phyloP scores from a whole-genome alignment of 2,797 vertebrate species.

The Sarcophilus harrisii region DNA sequence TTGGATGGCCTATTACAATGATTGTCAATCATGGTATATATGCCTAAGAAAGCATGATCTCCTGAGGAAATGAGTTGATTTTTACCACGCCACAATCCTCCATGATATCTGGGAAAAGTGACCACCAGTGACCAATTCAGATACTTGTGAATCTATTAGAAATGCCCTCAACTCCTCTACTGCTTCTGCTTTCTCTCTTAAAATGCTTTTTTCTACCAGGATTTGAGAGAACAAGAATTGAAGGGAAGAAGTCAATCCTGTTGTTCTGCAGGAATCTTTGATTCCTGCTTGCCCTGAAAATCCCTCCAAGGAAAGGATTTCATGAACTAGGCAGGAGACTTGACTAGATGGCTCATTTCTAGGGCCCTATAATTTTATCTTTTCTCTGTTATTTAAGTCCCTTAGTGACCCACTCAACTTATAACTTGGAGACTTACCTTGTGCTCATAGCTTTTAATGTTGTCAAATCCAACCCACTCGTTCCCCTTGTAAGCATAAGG shows the following conservation, averaged over 20 bases:
- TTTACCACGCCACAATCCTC: not conserved
- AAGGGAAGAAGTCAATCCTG: not conserved
- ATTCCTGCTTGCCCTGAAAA: too few species aligned
- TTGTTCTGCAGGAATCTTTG: not conserved
- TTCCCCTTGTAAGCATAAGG: constrained; percentile 86
- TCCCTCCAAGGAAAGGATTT: not conserved
- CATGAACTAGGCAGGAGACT: not conserved
- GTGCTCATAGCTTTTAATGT: constrained; percentile 84
- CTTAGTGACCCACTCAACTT: not conserved
- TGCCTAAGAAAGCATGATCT: not conserved
- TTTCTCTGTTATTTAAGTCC: not conserved
- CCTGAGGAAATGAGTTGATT: too few species aligned
- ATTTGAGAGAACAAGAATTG: not conserved
- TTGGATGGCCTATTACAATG: not conserved
- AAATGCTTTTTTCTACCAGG: not conserved
- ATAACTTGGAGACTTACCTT: constrained; percentile 84
- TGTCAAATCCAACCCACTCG: constrained; percentile 91
- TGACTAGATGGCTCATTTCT: not conserved
- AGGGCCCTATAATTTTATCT: not conserved
- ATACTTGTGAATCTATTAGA: not conserved
- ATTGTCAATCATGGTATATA: not conserved
- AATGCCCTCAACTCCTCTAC: not conserved
- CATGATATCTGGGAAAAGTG: not conserved
- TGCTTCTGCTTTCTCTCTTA: too few species aligned
- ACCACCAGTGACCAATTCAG: not conserved